Evolutionary conservation across 2,113 vertebrate species (phyloP), one percentile per base, ranked within the genome.

Genomic region (Tenebrosternarchus preto): DNA sequence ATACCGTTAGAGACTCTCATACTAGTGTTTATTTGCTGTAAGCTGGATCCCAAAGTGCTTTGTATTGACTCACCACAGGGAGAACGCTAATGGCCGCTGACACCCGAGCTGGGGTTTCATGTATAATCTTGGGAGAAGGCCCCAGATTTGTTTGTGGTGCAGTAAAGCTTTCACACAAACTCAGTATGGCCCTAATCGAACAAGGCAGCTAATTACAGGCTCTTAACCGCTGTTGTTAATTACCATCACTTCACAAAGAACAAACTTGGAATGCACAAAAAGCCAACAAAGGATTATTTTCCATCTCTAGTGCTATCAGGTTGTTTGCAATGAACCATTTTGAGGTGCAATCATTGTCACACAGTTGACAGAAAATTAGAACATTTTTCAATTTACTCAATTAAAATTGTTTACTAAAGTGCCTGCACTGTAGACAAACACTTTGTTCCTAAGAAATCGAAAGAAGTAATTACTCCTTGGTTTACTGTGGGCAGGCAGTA

Each of bases 131-230:
- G 33, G 43, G n/a, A 73, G 71, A 80, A 24, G 67, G 5, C 50
- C 43, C 55, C 60, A 29, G 68, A 76, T 81, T 55, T 83, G 73
- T 78, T 81, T 74, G 75, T 78, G 43, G 57, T 76, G 36, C 36
- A 59, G 5, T 25, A 50, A 67, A 73, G 70, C 77, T 69, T 76
- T 77, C 39, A 83, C 66, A 74, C 72, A 4, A 80, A 80, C 86
- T 86, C 78, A 76, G 74, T 63, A 19, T 53, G 81, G 80, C 50
- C 19, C 69, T 86, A 83, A 90, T 86, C 86, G 84, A 88, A 87
- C 70, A 84, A 79, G 85, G 79, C 67, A 83, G 72, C 63, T 88
- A 86, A 88, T 91, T 88, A 86, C 74, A 74, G 73, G 25, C 55
- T 82, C 53, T 64, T 86, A 80, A 88, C 85, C 82, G 25, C 36